phyloP scores from a whole-genome alignment of 2,113 vertebrate species.

The Calyptomena viridis region DNA sequence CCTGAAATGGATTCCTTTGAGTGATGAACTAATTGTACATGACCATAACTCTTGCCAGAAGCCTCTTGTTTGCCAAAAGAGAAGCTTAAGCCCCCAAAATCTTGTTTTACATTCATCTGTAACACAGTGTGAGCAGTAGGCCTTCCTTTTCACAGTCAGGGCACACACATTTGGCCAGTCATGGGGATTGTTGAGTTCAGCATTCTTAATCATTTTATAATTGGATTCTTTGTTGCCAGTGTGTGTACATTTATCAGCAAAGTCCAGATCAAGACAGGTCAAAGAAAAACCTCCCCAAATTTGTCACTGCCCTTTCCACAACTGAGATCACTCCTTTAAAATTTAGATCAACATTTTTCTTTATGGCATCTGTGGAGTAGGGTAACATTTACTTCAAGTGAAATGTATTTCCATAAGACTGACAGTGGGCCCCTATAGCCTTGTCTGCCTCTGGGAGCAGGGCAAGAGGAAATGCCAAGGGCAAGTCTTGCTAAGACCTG shows the following conservation, averaged over 20 bases:
- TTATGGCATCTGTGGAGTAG: background rate
- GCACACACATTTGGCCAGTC: background rate
- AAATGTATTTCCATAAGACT: constrained; percentile 42
- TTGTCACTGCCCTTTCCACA: constrained; percentile 33
- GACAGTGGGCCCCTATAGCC: constrained; percentile 9
- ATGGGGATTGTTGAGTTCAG: background rate
- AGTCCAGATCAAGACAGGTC: constrained; percentile 37
- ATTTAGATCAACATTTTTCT: constrained; percentile 13
- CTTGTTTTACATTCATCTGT: rapidly evolving
- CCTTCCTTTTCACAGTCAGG: background rate
- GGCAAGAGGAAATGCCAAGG: constrained; percentile 56
- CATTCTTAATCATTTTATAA: constrained; percentile 16
- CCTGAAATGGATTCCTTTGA: background rate
- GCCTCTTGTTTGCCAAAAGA: background rate
- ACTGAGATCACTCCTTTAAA: constrained; percentile 20
- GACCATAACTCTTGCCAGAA: background rate
- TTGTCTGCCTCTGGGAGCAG: constrained; percentile 6
- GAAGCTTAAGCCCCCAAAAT: background rate
- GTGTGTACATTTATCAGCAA: constrained; percentile 23
- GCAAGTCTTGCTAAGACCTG: constrained; percentile 19
- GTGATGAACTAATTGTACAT: background rate
- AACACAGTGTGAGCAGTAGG: background rate
- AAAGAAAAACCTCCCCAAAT: constrained; percentile 4
- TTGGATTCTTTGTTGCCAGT: constrained; percentile 28
- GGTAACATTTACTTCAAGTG: constrained; percentile 55